Percentiles rank a stretch among this genome's conserved stretches.
phyloP scores from a whole-genome alignment of 1,140 invertebrate genomes.

The Drosophila pectinifera region DNA sequence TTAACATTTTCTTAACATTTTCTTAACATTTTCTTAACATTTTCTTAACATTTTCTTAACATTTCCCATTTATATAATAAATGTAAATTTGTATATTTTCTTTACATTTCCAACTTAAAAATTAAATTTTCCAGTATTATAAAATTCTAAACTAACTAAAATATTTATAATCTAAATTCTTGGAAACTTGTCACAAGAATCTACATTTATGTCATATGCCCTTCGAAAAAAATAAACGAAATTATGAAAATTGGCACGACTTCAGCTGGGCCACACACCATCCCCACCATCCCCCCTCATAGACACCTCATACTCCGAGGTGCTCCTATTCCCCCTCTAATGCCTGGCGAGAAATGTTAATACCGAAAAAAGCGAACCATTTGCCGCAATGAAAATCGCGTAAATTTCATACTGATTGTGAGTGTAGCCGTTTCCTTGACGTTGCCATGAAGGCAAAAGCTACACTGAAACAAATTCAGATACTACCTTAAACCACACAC shows the following conservation, averaged over 20 bases:
- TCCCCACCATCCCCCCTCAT: background rate
- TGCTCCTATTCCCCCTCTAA: background rate
- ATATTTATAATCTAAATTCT: too few species aligned
- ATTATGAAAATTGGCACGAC: conserved; percentile 74
- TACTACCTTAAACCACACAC: too few species aligned
- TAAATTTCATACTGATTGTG: conserved; percentile 82
- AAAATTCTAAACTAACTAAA: too few species aligned
- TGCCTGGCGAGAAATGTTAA: conserved; percentile 74
- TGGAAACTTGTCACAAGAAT: too few species aligned
- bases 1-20: too few species aligned
- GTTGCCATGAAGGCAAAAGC: conserved; percentile 40
- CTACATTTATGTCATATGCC: conserved; percentile 10
- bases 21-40: too few species aligned
- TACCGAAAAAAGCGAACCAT: conserved; percentile 80
- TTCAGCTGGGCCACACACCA: conserved; percentile 39
- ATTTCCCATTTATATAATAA: too few species aligned
- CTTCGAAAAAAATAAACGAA: conserved; percentile 8
- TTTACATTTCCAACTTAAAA: background rate
- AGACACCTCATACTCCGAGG: conserved; percentile 10
- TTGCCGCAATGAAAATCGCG: conserved; percentile 82
- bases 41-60: too few species aligned
- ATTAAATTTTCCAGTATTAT: background rate
- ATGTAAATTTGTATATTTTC: too few species aligned
- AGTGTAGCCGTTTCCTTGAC: conserved; percentile 78
- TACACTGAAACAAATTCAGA: background rate